Percentiles rank a stretch among this genome's conserved stretches.
phyloP scores from a whole-genome alignment of 2,888 invertebrate genomes.

The Trissolcus brochymenae region DNA sequence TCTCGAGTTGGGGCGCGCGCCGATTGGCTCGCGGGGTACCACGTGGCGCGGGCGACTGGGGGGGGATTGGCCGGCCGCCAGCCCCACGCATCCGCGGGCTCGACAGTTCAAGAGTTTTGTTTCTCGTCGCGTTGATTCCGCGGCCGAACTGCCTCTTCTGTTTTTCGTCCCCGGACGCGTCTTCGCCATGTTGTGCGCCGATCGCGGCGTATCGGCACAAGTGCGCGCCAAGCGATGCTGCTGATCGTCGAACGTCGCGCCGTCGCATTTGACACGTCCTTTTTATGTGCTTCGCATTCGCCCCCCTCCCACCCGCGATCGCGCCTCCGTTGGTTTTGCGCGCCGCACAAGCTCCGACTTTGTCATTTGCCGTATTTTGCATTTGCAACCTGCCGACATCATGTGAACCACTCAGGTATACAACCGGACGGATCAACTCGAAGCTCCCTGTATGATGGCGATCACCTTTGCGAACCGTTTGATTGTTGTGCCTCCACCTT shows the following conservation, averaged over 20 bases:
- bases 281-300: constrained; percentile 16
- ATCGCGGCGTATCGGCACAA: constrained; percentile 22
- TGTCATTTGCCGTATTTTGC: background rate
- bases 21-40: constrained; percentile 18
- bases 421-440: background rate
- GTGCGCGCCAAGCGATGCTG: constrained; percentile 53
- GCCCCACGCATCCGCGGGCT: constrained; percentile 40
- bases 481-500: too few species aligned
- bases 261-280: constrained; percentile 63
- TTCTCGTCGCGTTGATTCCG: constrained; percentile 39
- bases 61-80: constrained; percentile 68
- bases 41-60: constrained; percentile 47
- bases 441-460: too few species aligned
- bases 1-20: constrained; percentile 9
- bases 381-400: constrained; percentile 10
- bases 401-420: constrained; percentile 24
- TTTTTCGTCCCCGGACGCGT: constrained; percentile 5
- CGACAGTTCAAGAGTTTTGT: constrained; percentile 52
- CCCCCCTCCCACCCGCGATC: constrained; percentile 10
- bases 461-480: too few species aligned
- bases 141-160: constrained; percentile 25
- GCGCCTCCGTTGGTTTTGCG: constrained; percentile 29
- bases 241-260: constrained; percentile 66
- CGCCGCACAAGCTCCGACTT: constrained; percentile 10
- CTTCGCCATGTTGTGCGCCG: constrained; percentile 27